A percentile compares a stretch with the other conserved stretches of the same genome.
Conservation (phyloP, 2,888 invertebrate species). For the Acanthococcus lagerstroemiae region DNA sequence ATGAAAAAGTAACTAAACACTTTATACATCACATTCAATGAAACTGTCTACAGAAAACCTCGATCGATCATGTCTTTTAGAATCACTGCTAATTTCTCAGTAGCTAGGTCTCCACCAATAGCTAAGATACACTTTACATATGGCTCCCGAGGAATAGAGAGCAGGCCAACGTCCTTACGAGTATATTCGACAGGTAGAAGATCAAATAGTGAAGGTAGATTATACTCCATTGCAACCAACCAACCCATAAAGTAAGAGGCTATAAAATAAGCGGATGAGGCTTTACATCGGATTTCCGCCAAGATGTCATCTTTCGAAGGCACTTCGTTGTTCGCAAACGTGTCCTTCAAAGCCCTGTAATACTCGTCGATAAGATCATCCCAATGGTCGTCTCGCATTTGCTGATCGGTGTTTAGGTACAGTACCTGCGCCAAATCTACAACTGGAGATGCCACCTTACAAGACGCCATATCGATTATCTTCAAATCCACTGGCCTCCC, state of each 20-base stretch:
- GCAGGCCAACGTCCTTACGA: too few species aligned
- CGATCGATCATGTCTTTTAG: background rate
- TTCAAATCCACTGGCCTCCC: background rate
- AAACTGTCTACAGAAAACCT: background rate
- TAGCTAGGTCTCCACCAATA: background rate
- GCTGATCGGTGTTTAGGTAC: constrained; percentile 2
- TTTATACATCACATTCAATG: too few species aligned
- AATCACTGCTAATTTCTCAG: background rate
- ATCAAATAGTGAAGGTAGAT: background rate
- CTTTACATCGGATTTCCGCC: background rate
- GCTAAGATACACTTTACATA: background rate
- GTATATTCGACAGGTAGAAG: background rate
- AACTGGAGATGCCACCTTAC: background rate
- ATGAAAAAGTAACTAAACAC: too few species aligned
- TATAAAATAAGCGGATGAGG: background rate
- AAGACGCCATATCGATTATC: background rate
- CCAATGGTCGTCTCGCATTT: background rate
- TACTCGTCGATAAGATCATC: constrained; percentile 1
- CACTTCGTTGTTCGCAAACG: background rate
- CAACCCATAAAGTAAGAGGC: background rate
- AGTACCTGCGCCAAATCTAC: background rate
- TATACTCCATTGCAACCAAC: background rate
- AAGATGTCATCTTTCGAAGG: background rate
- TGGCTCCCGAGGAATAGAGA: background rate
- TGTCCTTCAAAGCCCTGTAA: background rate